Base-by-base conservation (phyloP, 2,113 vertebrate genomes). In the Ptyas mucosa region DNA sequence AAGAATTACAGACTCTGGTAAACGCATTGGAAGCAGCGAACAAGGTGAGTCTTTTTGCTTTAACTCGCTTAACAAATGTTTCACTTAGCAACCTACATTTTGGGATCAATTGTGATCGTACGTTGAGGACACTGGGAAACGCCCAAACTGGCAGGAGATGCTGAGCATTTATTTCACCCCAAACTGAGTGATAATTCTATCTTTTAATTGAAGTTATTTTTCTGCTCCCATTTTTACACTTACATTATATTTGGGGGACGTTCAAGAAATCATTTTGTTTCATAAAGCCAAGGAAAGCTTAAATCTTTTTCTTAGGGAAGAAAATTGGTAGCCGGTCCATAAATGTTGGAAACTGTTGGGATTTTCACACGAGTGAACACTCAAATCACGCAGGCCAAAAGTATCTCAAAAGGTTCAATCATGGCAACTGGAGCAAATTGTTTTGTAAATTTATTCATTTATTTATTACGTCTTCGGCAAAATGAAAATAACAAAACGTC, bases 21-120 rank as follows among this genome's bases (percentile, higher is more conserved):
- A 98, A 94, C 93, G 97, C 98, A 8, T 96, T 99, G 89, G 99
- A 99, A 97, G 98, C 98, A 0, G 99, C 99, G 91, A 99, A 99
- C 96, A 99, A 99, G 99, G 99, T 99, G 94, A 18, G 5, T 94
- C 10, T 10, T 46, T 9, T 29, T 46, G 12, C 46, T 49, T 86
- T 8, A 10, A 34, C 64, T 15, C 5, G 0, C 29, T 34, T 34
- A 1, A n/a, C 29, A 69, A n/a, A 69, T n/a, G 64, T n/a, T 69
- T 69, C 64, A 7, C 29, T 69, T 6, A 69, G 12, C 64, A n/a
- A 34, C 64, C 2, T 69, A 15, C 5, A 69, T 34, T 15, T 18
- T 7, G 29, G 29, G 14, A n/a, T 69, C 5, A 1, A 0, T n/a
- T 15, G 64, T 15, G 61, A 5, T 26, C 9, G 61, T 69, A n/a